A percentile compares a stretch with the other conserved stretches of the same genome.
Conservation (phyloP, 2,888 invertebrate genomes). For the Melieria crassipennis region DNA sequence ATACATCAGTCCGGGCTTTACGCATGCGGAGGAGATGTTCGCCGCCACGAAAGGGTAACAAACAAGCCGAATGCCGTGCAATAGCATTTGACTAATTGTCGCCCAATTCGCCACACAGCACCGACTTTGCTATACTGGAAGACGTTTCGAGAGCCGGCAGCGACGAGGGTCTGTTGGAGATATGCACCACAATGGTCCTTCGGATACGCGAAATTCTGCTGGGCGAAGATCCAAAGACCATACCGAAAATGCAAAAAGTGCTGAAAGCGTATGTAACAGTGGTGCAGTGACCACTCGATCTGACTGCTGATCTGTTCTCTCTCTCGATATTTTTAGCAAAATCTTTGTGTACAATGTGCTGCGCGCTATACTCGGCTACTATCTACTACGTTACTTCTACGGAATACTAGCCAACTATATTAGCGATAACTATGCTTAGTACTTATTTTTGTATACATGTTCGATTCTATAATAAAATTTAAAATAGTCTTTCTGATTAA, state of each 20-base stretch:
- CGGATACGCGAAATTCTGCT: conserved; percentile 36
- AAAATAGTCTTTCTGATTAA: neutral
- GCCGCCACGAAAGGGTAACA: conserved; percentile 42
- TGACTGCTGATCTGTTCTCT: neutral
- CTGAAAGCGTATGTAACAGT: conserved; percentile 33
- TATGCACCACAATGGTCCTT: neutral
- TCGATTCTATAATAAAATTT: too few relatives aligned
- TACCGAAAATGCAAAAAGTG: conserved; percentile 29
- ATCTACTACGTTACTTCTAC: conserved; percentile 47
- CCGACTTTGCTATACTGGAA: conserved; percentile 12
- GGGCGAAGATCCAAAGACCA: conserved; percentile 34
- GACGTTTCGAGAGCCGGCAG: neutral
- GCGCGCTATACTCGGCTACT: conserved; percentile 47
- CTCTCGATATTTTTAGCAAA: conserved; percentile 41
- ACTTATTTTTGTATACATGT: too few relatives aligned
- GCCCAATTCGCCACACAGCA: conserved; percentile 24
- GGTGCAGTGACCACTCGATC: neutral
- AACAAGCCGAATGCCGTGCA: neutral
- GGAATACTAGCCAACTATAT: conserved; percentile 1
- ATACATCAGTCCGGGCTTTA: conserved; percentile 51
- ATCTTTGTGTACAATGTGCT: conserved; percentile 35
- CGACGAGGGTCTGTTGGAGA: neutral
- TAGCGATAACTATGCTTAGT: neutral
- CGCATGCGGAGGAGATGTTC: conserved; percentile 38
- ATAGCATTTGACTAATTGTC: neutral